Evolutionary conservation across 2,797 vertebrate genomes (phyloP).

Genomic region (Monodelphis domestica): DNA sequence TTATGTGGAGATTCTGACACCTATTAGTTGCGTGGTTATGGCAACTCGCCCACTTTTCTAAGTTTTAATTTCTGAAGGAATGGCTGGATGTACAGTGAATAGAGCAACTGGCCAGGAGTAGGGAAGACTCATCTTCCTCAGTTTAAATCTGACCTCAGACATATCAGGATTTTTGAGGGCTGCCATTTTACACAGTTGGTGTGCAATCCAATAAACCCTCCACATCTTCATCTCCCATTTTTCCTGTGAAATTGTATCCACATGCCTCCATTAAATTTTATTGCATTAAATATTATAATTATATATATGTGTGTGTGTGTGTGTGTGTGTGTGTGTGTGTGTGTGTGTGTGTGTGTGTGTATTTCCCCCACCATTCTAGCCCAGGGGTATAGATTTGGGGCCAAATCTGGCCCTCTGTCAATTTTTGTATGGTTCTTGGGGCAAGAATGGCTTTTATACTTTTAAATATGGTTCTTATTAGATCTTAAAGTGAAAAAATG

Average conservation of each 20-base stretch:
- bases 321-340: no score
- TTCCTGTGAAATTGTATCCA: not conserved
- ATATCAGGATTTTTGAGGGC: not conserved
- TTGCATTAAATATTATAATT: no score
- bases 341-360: no score
- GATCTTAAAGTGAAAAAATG: no score
- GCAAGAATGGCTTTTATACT: not conserved
- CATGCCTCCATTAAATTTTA: not conserved
- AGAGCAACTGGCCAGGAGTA: no score
- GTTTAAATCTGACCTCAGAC: no score
- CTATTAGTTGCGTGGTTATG: not conserved
- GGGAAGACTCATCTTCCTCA: no score
- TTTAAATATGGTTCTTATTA: no score
- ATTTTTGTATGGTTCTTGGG: not conserved
- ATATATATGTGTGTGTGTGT: no score
- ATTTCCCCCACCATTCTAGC: not conserved
- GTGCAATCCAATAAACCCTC: not conserved
- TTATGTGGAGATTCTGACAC: not conserved
- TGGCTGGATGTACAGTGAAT: no score
- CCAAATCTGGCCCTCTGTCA: not conserved
- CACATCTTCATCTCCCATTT: not conserved
- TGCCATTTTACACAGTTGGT: not conserved
- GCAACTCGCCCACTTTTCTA: not conserved
- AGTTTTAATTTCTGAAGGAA: not conserved
- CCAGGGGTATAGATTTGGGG: not conserved